Percentiles rank a stretch among this genome's conserved stretches.
phyloP scores from a whole-genome alignment of 2,888 invertebrate species.

The Petrolisthes manimaculis region DNA sequence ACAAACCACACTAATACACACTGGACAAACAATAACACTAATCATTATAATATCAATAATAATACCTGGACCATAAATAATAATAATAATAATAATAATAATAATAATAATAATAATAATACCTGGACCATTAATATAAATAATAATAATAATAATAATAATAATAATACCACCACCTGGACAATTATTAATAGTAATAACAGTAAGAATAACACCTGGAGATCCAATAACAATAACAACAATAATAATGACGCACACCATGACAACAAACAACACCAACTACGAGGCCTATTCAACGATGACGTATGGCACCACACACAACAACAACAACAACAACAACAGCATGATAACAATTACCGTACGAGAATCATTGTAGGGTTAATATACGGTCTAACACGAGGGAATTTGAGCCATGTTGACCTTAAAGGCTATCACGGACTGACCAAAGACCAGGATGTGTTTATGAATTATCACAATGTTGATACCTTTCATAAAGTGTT shows the following conservation, averaged over 20 bases:
- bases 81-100: not conserved
- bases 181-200: not conserved
- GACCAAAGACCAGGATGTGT: not conserved
- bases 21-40: too few species aligned
- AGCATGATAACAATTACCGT: too few species aligned
- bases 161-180: not conserved
- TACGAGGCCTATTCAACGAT: too few species aligned
- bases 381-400: constrained; percentile 46
- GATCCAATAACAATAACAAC: constrained; percentile 25
- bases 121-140: not conserved
- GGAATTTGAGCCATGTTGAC: constrained; percentile 80
- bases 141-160: not conserved
- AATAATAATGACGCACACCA: constrained; percentile 18
- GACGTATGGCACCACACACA: too few species aligned
- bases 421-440: constrained; percentile 33
- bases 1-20: too few species aligned
- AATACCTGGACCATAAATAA: not conserved
- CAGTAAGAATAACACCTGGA: constrained; percentile 53
- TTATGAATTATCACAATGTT: not conserved
- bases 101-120: constrained; percentile 36
- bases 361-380: constrained; percentile 38
- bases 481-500: too few species aligned
- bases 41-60: not conserved
- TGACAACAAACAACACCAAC: too few species aligned
- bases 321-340: too few species aligned